These are phyloP conservation scores for Ptychochromis oligacanthus DNA, from an alignment of 2,113 vertebrate species.

Conservation along the genomic window DNA sequence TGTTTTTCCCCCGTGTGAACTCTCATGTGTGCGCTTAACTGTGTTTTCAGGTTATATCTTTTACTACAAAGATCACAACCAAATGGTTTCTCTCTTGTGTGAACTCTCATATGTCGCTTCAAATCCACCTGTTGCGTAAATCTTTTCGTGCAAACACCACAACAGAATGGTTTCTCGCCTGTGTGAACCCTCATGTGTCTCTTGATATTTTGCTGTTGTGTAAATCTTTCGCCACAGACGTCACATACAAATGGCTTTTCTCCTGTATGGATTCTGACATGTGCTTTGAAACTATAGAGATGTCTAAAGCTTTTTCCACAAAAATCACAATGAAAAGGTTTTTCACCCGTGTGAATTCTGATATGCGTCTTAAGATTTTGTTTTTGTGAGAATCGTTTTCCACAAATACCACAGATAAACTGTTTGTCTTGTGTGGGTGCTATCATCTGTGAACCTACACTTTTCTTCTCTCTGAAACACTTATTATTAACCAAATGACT, in stretches of 20 bases:
- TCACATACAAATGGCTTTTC: background rate
- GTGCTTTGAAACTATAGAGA: background rate
- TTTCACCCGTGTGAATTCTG: constrained; percentile 7
- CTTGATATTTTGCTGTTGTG: background rate
- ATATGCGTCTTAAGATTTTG: constrained; percentile 13
- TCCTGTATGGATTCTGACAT: constrained; percentile 3
- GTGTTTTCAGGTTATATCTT: background rate
- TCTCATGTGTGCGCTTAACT: constrained; percentile 1
- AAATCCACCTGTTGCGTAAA: background rate
- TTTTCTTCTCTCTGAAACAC: too few relatives aligned
- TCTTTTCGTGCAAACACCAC: background rate
- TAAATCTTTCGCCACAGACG: background rate
- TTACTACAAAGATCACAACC: constrained; percentile 2
- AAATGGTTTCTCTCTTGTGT: background rate
- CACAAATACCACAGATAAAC: background rate
- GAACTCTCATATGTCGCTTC: constrained; percentile 6
- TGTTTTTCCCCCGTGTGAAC: constrained; percentile 3
- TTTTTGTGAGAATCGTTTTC: background rate
- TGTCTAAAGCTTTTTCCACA: background rate
- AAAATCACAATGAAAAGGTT: constrained; percentile 9
- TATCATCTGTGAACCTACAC: background rate
- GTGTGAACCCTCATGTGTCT: constrained; percentile 3
- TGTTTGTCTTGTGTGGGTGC: background rate
- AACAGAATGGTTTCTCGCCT: background rate
- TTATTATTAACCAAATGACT: background rate